Evolutionary conservation across 2,797 vertebrate species (phyloP).

Genomic region (Toxotes lorentzi): DNA sequence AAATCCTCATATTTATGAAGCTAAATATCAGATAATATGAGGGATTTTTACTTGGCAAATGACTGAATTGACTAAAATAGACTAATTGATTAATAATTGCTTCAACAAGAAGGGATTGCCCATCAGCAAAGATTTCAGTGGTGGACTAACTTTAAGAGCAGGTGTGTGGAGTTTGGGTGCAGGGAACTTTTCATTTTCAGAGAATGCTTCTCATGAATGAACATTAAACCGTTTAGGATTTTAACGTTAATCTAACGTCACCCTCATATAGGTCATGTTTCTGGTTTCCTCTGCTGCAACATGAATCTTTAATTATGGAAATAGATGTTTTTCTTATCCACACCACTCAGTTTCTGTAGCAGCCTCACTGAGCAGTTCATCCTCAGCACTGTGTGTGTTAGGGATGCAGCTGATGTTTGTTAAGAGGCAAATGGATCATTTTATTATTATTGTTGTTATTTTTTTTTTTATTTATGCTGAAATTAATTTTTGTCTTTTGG

Average conservation of each 20-base stretch:
- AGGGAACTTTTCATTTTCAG: neutral
- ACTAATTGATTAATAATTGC: neutral
- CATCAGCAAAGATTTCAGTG: neutral
- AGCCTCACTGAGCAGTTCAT: constrained; percentile 1
- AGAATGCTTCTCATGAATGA: constrained; percentile 21
- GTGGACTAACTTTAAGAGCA: neutral
- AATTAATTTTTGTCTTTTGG: constrained; percentile 38
- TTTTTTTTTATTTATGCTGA: constrained; percentile 29
- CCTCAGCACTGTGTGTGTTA: constrained; percentile 8
- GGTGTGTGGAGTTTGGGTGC: neutral
- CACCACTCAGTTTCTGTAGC: neutral
- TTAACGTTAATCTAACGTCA: constrained; percentile 11
- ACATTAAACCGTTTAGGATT: constrained; percentile 20
- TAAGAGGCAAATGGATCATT: constrained; percentile 17
- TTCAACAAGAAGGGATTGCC: neutral
- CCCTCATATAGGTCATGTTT: constrained; percentile 21
- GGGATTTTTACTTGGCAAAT: neutral
- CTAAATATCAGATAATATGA: neutral
- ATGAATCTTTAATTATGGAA: constrained; percentile 31
- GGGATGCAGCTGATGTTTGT: constrained; percentile 28
- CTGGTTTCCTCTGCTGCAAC: constrained; percentile 24
- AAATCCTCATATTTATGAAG: neutral
- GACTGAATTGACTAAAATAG: neutral
- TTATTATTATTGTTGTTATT: constrained; percentile 31
- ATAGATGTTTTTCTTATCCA: neutral